A percentile compares a stretch with the other conserved stretches of the same genome.
Conservation (phyloP, 2,113 vertebrate species). For the Chaenogobius annularis region DNA sequence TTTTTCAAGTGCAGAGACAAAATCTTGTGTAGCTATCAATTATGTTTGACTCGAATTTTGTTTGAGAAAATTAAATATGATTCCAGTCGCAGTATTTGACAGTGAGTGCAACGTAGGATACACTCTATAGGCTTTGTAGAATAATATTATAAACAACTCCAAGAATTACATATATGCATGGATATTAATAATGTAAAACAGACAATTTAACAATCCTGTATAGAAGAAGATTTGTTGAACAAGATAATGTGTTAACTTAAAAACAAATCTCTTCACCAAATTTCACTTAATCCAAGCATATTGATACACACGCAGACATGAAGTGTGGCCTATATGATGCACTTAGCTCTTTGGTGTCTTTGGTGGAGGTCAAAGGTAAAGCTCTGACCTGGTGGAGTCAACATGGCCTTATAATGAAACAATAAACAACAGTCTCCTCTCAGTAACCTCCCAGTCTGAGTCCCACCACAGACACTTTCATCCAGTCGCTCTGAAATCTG, state of each 20-base stretch:
- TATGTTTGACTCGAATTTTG: background rate
- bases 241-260: background rate
- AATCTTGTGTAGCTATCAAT: background rate
- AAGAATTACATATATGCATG: too few relatives aligned
- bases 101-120: background rate
- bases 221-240: too few relatives aligned
- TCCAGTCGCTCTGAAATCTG: conserved; percentile 10
- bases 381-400: conserved; percentile 66
- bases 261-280: background rate
- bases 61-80: background rate
- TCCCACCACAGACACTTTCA: conserved; percentile 39
- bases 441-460: conserved; percentile 47
- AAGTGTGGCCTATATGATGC: conserved; percentile 42
- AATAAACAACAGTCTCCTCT: conserved; percentile 73
- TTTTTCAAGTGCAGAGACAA: background rate
- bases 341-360: conserved; percentile 48
- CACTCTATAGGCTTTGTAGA: background rate
- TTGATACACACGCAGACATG: conserved; percentile 44
- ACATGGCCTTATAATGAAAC: conserved; percentile 78
- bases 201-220: too few relatives aligned
- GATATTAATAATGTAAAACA: background rate
- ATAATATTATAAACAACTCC: background rate
- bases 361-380: conserved; percentile 69
- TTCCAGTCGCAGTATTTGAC: background rate
- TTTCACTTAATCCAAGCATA: conserved; percentile 25